Conservation (phyloP, 1,140 invertebrate genomes). For the Panagrolaimus sp. region DNA sequence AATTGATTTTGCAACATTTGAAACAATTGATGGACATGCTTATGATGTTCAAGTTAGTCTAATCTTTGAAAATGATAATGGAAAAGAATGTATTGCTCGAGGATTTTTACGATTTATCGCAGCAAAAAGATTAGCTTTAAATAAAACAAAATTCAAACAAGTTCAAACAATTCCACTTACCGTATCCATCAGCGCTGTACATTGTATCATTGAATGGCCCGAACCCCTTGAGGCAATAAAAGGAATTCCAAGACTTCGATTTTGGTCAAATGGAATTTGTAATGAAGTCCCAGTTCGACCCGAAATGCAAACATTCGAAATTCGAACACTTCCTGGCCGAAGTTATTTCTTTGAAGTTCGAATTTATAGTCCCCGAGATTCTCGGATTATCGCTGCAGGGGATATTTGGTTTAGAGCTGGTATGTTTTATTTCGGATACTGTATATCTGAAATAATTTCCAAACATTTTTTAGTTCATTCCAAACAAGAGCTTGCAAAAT, state of each 20-base stretch:
- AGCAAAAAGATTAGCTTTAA: neutral
- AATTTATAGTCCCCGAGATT: too few relatives aligned
- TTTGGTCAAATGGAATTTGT: neutral
- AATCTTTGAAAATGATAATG: neutral
- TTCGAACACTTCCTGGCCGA: neutral
- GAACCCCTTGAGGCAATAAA: too few relatives aligned
- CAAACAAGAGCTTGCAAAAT: neutral
- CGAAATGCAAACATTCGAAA: neutral
- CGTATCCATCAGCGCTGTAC: too few relatives aligned
- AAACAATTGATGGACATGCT: neutral
- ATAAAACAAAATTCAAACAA: too few relatives aligned
- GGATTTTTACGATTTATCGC: slow-evolving; percentile 5
- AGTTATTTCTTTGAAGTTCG: slow-evolving; percentile 4
- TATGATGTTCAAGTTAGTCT: neutral
- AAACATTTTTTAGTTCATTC: neutral
- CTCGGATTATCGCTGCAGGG: neutral
- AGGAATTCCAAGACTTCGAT: neutral
- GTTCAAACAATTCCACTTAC: too few relatives aligned
- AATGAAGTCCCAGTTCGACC: neutral
- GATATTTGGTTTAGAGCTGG: slow-evolving; percentile 13
- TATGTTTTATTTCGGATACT: neutral
- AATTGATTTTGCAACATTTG: neutral
- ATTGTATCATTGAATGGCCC: too few relatives aligned
- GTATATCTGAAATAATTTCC: neutral
- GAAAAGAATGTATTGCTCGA: neutral